Percentiles rank a stretch among this genome's conserved stretches.
Conservation (phyloP, 2,888 invertebrate genomes). For the Pemphredon lugubris region DNA sequence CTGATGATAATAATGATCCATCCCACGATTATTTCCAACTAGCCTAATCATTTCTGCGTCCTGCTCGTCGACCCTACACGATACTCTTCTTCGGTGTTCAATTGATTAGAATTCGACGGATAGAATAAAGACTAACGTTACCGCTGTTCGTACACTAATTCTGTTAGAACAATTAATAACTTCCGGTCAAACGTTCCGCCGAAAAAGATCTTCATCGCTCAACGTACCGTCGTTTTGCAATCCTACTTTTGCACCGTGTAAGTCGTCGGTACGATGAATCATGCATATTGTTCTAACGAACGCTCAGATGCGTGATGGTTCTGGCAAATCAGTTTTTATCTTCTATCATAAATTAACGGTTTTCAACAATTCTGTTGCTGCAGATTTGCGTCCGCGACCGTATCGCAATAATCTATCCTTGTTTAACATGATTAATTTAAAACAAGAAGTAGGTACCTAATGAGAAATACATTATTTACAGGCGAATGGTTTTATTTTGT, state of each 20-base stretch:
- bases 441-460: too few relatives aligned
- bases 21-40: slow-evolving; percentile 2
- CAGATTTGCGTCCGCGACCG: too few relatives aligned
- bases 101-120: slow-evolving; percentile 5
- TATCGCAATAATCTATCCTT: too few relatives aligned
- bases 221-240: not conserved
- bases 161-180: too few relatives aligned
- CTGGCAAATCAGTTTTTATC: too few relatives aligned
- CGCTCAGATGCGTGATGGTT: not conserved
- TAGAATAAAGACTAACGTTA: too few relatives aligned
- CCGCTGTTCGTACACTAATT: too few relatives aligned
- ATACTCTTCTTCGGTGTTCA: slow-evolving; percentile 1
- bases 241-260: not conserved
- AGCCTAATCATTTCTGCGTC: slow-evolving; percentile 4
- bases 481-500: too few relatives aligned
- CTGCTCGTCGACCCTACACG: slow-evolving; percentile 10
- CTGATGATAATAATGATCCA: slow-evolving; percentile 8
- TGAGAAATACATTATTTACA: too few relatives aligned
- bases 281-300: not conserved
- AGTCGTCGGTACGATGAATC: not conserved
- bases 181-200: not conserved
- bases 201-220: not conserved
- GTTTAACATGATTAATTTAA: too few relatives aligned
- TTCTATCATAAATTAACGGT: too few relatives aligned
- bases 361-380: too few relatives aligned